Base-by-base conservation (phyloP, 2,113 vertebrate species). In the Gobiocypris rarus region DNA sequence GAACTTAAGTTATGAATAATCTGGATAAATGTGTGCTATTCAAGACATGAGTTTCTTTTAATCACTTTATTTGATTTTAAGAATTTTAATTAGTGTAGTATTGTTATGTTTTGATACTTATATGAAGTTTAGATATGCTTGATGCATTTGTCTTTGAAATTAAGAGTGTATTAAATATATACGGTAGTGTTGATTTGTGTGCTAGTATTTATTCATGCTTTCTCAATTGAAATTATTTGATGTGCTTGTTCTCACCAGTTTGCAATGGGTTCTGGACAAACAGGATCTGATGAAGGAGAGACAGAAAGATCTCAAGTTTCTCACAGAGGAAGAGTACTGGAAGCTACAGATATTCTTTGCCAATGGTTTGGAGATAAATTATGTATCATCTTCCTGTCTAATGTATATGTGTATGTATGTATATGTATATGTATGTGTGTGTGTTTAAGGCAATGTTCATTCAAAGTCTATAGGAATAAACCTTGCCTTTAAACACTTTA, bases 181-280 rank as follows among this genome's bases (percentile, higher is more conserved):
- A 69, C 9, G 38, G 19, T 1, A 69, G 34, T 41, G 43, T 71
- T 71, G 10, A 17, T 50, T 9, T 28, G 13, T 75, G 15, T 19
- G 26, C 28, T 17, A 7, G 1, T 48, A 15, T 52, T 26, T 0
- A 17, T 52, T 48, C 3, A 75, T 28, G 71, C 15, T 28, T 52
- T 75, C 31, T 77, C 3, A n/a, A 14, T 41, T 41, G 10, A 22
- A 56, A 77, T 22, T 58, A 31, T 58, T 17, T 38, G 6, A 19
- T 69, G 9, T 81, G 6, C 17, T 38, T 59, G 34, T 58, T 34
- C n/a, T 58, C 15, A n/a, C 63, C 85, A 99, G 98, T 91, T 95
- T 99, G 86, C 98, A 99, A 93, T 99, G 98, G 98, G 98, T 99
- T 91, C 95, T 99, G 95, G 98, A 99, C 94, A 99, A 99, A 80